These are phyloP conservation scores for Drosophila mauritiana DNA, from an alignment of 1,140 invertebrate species.

Conservation along the genomic window DNA sequence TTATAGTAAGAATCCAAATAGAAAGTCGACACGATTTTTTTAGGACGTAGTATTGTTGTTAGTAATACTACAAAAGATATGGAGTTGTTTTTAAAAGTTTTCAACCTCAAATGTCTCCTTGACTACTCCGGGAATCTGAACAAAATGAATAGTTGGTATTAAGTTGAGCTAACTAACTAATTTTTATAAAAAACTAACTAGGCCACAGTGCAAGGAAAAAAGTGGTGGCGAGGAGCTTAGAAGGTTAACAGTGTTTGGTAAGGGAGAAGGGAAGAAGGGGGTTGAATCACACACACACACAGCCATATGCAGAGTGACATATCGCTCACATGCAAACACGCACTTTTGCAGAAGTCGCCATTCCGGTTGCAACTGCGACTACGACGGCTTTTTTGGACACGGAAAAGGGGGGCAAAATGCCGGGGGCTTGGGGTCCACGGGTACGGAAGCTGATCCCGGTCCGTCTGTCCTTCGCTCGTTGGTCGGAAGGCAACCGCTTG, in stretches of 20 bases:
- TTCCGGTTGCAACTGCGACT: constrained; percentile 17
- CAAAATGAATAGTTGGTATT: no score
- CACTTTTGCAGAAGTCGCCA: constrained; percentile 73
- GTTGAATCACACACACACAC: background rate
- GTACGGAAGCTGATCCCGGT: constrained; percentile 8
- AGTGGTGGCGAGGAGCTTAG: no score
- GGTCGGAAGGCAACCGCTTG: constrained; percentile 75
- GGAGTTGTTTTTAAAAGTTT: no score
- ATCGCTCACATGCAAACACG: constrained; percentile 70
- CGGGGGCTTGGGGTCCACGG: background rate
- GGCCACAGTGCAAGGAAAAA: background rate
- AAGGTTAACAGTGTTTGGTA: background rate
- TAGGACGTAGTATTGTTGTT: no score
- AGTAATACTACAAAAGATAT: no score
- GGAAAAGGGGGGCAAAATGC: background rate
- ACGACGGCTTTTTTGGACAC: constrained; percentile 1
- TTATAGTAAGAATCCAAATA: no score
- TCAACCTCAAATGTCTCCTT: no score
- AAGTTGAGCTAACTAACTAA: no score
- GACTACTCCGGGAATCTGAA: no score
- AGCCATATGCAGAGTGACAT: constrained; percentile 50
- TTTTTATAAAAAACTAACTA: no score
- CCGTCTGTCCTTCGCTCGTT: constrained; percentile 30
- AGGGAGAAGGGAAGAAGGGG: background rate
- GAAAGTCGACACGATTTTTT: no score